Conservation (phyloP, 1,140 invertebrate genomes). For the Tribolium madens region DNA sequence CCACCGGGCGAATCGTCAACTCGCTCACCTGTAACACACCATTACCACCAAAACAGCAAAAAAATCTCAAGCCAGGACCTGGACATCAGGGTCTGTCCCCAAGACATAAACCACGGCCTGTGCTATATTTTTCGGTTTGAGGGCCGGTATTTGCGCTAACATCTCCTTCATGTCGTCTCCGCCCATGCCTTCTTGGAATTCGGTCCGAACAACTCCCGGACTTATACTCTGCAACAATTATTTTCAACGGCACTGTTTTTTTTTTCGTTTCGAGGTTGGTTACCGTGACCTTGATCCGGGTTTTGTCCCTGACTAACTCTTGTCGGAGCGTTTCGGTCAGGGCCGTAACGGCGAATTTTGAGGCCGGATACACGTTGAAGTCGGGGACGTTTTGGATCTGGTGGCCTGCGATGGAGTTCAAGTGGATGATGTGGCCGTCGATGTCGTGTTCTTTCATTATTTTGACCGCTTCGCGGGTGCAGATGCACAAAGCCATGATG, state of each 20-base stretch:
- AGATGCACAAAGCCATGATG: slow-evolving; percentile 69
- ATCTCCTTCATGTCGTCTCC: background rate
- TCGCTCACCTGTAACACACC: background rate
- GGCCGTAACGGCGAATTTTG: slow-evolving; percentile 72
- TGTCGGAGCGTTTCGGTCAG: slow-evolving; percentile 71
- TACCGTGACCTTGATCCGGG: slow-evolving; percentile 10
- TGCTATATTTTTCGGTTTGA: background rate
- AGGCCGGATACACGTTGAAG: slow-evolving; percentile 71
- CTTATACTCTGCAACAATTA: slow-evolving; percentile 39
- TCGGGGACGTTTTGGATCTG: slow-evolving; percentile 52
- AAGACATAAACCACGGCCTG: slow-evolving; percentile 5
- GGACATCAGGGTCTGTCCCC: background rate
- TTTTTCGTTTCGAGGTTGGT: background rate
- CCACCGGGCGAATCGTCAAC: background rate
- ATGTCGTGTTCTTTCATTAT: slow-evolving; percentile 68
- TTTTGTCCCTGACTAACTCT: slow-evolving; percentile 59
- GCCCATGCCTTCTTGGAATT: slow-evolving; percentile 1
- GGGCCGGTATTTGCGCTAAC: background rate
- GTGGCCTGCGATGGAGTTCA: slow-evolving; percentile 70
- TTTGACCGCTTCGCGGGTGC: slow-evolving; percentile 69
- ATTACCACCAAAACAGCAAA: background rate
- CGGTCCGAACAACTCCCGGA: slow-evolving; percentile 16
- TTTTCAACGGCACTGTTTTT: background rate
- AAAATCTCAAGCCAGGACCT: background rate
- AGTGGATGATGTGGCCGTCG: slow-evolving; percentile 61